Evolutionary conservation across 1,140 invertebrate genomes (phyloP), one percentile per base, ranked within the genome.

Genomic region (Cotesia chilonis): DNA sequence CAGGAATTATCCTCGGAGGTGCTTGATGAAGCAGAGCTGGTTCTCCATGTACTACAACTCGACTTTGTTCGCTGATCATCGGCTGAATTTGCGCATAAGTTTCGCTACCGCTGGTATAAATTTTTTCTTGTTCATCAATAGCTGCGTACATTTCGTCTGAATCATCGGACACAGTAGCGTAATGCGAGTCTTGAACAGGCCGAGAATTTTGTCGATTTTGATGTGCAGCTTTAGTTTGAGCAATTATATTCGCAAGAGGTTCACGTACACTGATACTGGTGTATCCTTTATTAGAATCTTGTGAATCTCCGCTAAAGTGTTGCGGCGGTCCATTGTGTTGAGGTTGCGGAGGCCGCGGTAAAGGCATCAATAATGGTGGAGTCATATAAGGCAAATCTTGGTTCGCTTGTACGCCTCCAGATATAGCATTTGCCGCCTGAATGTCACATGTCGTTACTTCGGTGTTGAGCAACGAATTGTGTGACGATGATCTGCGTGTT

Each of bases 131-230:
- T 79, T 96, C 95, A 75, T 95, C 94, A 70, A 95, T 95, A 3
- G 94, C 94, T 1, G 94, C 94, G 84, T 96, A 96, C 88, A 95
- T 95, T 86, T 96, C 95, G 84, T 96, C 94, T 93, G 79, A 94
- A 87, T 95, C 93, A 84, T 95, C 93, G 0, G 94, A 94, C 4
- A 94, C 93, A 4, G 93, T 94, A 10, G 93, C 92, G 83, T 95
- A 95, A 86, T 94, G 93, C 0, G 92, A 90, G 89, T 93, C 89
- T 74, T 77, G 76, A 3, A 90, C 78, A 79, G 90, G 84, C 80
- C 88, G 81, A 78, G 87, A 73, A 74, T 82, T 74, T 84, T 84
- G 86, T 73, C 80, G 84, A 70, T 88, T 85, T 78, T 85, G 88
- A 76, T 81, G 87, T 51, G 79, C 78, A 4, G 83, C 78, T 78